Percentiles rank a stretch among this genome's conserved stretches.
These are phyloP conservation scores for Heliconius charithonia DNA, from an alignment of 2,888 invertebrate species.

Conservation along the genomic window DNA sequence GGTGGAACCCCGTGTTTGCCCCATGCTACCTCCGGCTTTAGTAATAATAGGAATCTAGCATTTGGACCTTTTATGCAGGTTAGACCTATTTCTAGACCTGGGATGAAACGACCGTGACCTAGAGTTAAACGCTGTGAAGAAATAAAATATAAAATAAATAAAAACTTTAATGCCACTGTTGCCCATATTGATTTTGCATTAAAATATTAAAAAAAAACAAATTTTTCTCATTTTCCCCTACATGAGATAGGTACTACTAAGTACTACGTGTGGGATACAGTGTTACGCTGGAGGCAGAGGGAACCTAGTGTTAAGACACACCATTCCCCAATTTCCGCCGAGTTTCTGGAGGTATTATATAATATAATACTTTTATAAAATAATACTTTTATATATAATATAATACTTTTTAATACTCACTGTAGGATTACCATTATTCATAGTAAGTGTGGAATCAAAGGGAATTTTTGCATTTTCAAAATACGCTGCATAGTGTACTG, in stretches of 20 bases:
- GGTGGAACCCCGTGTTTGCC: constrained; percentile 64
- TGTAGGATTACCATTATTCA: constrained; percentile 62
- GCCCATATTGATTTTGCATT: too few species aligned
- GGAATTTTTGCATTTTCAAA: constrained; percentile 72
- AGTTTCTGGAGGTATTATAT: too few species aligned
- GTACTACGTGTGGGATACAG: too few species aligned
- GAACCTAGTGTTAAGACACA: too few species aligned
- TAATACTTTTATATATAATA: too few species aligned
- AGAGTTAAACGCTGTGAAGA: constrained; percentile 60
- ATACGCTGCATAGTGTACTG: constrained; percentile 73
- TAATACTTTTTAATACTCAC: constrained; percentile 51
- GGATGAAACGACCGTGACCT: constrained; percentile 60
- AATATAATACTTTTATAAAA: too few species aligned
- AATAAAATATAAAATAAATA: neutral
- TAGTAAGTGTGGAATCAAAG: constrained; percentile 72
- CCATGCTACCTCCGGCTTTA: constrained; percentile 69
- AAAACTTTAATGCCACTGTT: neutral
- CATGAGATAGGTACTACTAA: too few species aligned
- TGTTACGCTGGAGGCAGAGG: too few species aligned
- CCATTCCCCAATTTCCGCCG: too few species aligned
- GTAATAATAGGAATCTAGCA: constrained; percentile 63
- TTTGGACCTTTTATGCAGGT: constrained; percentile 62
- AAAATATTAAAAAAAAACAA: too few species aligned
- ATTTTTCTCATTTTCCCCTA: too few species aligned
- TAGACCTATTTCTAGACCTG: constrained; percentile 70